phyloP scores from a whole-genome alignment of 2,797 vertebrate genomes.

The Eremophila alpestris region DNA sequence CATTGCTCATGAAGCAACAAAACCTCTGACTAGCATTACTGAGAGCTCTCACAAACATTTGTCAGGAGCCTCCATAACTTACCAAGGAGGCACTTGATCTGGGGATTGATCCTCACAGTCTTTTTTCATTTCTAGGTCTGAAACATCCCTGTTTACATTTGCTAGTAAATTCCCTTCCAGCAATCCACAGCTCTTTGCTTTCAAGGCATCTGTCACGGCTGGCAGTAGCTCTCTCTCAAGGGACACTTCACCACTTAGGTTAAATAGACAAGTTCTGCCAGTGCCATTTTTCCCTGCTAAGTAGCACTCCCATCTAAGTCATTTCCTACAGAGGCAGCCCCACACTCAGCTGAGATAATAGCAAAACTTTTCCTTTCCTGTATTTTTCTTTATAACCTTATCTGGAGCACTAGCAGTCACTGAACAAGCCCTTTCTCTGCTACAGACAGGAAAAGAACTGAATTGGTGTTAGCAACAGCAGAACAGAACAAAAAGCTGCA shows the following conservation, averaged over 20 bases:
- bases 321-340: neutral
- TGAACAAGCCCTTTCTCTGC: neutral
- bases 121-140: neutral
- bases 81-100: fast-evolving
- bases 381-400: neutral
- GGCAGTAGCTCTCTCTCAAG: neutral
- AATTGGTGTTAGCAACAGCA: neutral
- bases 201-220: neutral
- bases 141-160: neutral
- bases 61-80: neutral
- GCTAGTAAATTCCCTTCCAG: neutral
- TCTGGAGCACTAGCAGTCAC: neutral
- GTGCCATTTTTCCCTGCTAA: neutral
- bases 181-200: neutral
- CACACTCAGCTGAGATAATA: neutral
- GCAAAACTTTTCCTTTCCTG: neutral
- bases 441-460: neutral
- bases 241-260: neutral
- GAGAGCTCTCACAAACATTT: neutral
- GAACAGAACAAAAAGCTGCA: neutral
- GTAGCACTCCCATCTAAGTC: neutral
- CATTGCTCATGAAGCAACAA: neutral
- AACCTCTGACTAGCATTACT: neutral
- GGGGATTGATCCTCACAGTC: neutral
- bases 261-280: neutral